Base-by-base conservation (phyloP, 2,113 vertebrate species). In the Chlamydotis undulata region DNA sequence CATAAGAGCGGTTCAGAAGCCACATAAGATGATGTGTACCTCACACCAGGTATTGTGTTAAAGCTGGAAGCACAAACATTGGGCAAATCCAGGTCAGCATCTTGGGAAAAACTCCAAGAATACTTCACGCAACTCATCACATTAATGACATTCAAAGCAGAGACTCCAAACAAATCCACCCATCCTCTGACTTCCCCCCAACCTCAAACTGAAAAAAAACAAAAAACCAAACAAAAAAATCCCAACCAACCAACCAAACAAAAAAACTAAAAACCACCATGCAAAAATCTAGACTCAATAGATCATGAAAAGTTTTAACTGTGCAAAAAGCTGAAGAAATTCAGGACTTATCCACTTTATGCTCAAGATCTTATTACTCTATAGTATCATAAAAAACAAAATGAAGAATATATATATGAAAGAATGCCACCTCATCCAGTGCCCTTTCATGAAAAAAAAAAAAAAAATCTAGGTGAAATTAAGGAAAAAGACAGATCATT, bases 401-500 rank as follows among this genome's bases (percentile, higher is more conserved):
- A 83, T 7, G 0, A 64, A 80, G 17, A 28, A 25, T 13, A 4
- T 1, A 33, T 63, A 89, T 35, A 50, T 29, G 25, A 28, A 56
- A 59, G 18, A 33, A 19, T 1, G 0, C 1, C 5, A n/a, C 10
- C 45, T 47, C 2, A 24, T 2, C 22, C 4, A 82, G 33, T 19
- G 37, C 11, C 49, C 33, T 64, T 83, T 24, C 53, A 28, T 0
- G 6, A 16, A 14, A 41, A 41, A 10, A 43, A 24, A 1, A 67
- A 55, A 15, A 1, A n/a, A 83, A 35, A 19, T 7, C 22, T 9
- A 25, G 15, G 61, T 53, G 80, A 86, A 94, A 86, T 3, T 11
- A 55, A 60, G 69, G 29, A n/a, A 65, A 59, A 33, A 59, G 16
- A 60, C 53, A 31, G 21, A 28, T 4, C 9, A 4, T 59, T 93